Evolutionary conservation across 2,797 vertebrate genomes (phyloP).

Genomic region (Brachymystax lenok): DNA sequence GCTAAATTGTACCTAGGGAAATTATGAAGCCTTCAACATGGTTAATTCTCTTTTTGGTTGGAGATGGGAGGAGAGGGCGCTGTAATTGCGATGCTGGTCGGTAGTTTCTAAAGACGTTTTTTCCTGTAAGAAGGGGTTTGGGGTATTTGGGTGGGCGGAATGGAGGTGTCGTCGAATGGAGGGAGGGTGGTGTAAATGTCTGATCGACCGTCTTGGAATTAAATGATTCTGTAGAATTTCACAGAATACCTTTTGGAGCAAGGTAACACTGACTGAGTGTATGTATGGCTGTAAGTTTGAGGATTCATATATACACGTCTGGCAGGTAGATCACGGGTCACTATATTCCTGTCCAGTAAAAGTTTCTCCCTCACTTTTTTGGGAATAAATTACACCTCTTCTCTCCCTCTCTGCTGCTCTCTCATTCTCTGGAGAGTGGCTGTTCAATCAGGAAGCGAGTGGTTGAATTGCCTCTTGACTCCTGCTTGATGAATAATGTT

Average conservation of each 20-base stretch:
- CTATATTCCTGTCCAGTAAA: neutral
- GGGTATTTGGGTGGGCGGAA: conserved; percentile 71
- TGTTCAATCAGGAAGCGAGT: conserved; percentile 84
- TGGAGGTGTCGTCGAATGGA: neutral
- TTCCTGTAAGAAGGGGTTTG: conserved; percentile 43
- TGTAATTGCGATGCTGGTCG: conserved; percentile 92
- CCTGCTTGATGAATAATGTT: conserved; percentile 84
- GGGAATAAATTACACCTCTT: conserved; percentile 23
- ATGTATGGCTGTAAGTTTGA: neutral
- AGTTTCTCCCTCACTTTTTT: neutral
- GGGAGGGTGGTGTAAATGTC: conserved; percentile 19
- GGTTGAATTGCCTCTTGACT: conserved; percentile 89
- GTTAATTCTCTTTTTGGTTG: conserved; percentile 84
- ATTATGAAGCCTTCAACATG: conserved; percentile 99
- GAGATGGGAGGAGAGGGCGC: conserved; percentile 73
- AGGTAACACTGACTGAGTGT: neutral
- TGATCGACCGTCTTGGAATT: conserved; percentile 3
- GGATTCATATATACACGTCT: neutral
- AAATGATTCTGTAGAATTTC: neutral
- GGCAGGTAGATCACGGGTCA: neutral
- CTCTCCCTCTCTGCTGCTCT: conserved; percentile 45
- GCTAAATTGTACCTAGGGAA: conserved; percentile 99
- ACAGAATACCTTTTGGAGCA: neutral
- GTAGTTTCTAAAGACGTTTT: conserved; percentile 61
- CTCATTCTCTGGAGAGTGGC: conserved; percentile 72